Evolutionary conservation across 2,113 vertebrate genomes (phyloP), one percentile per base, ranked within the genome.

Genomic region (Phylloscopus trochiloides): DNA sequence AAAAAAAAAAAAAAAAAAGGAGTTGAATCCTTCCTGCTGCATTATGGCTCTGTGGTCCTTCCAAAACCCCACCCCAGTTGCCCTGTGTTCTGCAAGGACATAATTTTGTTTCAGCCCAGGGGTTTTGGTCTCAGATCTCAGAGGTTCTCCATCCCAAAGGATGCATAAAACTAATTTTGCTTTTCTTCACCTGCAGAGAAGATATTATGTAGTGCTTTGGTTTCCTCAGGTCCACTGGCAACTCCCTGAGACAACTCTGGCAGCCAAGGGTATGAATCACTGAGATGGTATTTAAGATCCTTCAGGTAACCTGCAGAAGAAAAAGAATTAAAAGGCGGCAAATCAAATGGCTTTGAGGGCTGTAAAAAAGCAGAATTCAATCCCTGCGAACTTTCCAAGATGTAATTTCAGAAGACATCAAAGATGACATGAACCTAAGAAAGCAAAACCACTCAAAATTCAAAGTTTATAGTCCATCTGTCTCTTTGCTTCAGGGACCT

Each of bases 381-480:
- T 96, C 96, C 91, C 84, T 91, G 85, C 86, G n/a, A 98, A 96
- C 90, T 96, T 97, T 94, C 96, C 91, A 55, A 91, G 97, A 94
- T 97, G 97, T 96, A 96, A 97, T 98, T 98, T 96, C 97, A 98
- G 95, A 71, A 90, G 93, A 92, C 92, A 97, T 97, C 95, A 97
- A 96, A 97, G 96, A 73, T 86, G 86, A 87, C 91, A 79, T 58
- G 57, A 97, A 97, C 96, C 80, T 83, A 93, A 58, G 96, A 92
- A 97, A 97, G 89, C 63, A 86, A 97, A 96, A 80, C 97, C 97
- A 80, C 94, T 98, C 97, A 97, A 97, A 98, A 98, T 98, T 95
- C 98, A 96, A 94, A 96, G 95, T 98, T 98, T 98, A 98, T 98
- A 98, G 98, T 98, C 97, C 97, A 97, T 97, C 97, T 98, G 98